Evolutionary conservation across 2,888 invertebrate genomes (phyloP), one percentile per base, ranked within the genome.

Genomic region (Dynastes grantii): DNA sequence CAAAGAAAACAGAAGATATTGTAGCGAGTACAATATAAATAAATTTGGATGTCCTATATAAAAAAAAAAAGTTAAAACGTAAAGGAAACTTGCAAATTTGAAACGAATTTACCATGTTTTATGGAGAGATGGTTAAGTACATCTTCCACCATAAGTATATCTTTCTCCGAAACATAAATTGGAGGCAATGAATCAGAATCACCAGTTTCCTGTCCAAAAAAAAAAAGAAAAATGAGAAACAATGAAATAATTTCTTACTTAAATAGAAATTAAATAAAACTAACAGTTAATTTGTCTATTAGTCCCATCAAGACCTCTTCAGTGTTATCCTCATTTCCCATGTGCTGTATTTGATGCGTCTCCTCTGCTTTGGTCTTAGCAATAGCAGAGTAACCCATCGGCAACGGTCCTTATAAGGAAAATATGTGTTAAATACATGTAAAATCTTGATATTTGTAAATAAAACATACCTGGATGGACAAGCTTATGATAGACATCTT

Each of bases 291-390:
- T 37, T 70, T 61, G 13, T 49, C 51, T 64, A 67, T 37, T 9
- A 76, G 16, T 64, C 40, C 65, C 37, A 64, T 53, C 40, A 75
- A 51, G 2, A 87, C 79, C 1, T 89, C 88, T 16, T 89, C 85
- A 3, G 79, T 49, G 51, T 79, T 78, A 63, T 76, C 61, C 5
- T 61, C 61, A 16, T 27, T 68, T 9, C 86, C 88, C 0, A 88
- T 86, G 3, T 90, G 89, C 0, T 88, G 89, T 53, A 92, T 85
- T 75, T 88, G 85, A 83, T 92, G 92, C 0, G 89, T 89, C 0
- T 84, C 83, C 0, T 87, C 84, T 0, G 90, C 85, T 68, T 87
- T 87, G 11, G 87, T 83, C 64, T 86, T 83, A 0, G 90, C 89
- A 11, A 88, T 88, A 68, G 87, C 85, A 0, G 85, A 84, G 80